Evolutionary conservation across 2,888 invertebrate species (phyloP), one percentile per base, ranked within the genome.

Genomic region (Pyrrhosoma nymphula): DNA sequence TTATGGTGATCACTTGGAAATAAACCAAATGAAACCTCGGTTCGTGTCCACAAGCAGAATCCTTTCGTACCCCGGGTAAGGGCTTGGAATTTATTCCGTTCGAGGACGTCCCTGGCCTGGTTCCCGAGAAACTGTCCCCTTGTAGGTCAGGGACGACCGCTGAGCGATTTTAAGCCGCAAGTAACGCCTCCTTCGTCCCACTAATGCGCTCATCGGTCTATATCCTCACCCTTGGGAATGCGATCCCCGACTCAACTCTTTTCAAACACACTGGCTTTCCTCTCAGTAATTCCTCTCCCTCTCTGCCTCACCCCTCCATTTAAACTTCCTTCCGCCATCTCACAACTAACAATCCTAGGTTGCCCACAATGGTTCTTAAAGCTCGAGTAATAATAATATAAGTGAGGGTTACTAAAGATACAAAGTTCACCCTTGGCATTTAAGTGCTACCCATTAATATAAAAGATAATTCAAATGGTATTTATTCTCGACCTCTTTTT

Each of bases 61-160:
- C 75, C 75, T 35, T 35, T 30, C 75, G 75, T 82, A 10, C 16
- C 35, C 82, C 0, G 82, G 16, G 4, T 0, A 35, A 35, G 35
- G 26, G 0, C 16, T 16, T n/a, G 35, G 35, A 18, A 30, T 35
- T 82, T 35, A 35, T 35, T 82, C 82, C 35, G 82, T 35, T n/a
- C 82, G 14, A 35, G 82, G 35, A 35, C 16, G 82, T 82, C 82
- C 82, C 82, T 82, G 82, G 35, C 82, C 82, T 82, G 82, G 35
- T 35, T 82, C 1, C 35, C 35, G 35, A 23, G 82, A 82, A 82
- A 35, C 82, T 35, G 82, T 82, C 82, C 30, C 82, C 82, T 82
- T 82, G 82, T 82, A 35, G 82, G 82, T 82, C 82, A 82, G 82
- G 82, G 82, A 30, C 82, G 82, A 10, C 35, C 82, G 30, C 30